phyloP scores from a whole-genome alignment of 2,888 invertebrate genomes.

The Cinara cedri region DNA sequence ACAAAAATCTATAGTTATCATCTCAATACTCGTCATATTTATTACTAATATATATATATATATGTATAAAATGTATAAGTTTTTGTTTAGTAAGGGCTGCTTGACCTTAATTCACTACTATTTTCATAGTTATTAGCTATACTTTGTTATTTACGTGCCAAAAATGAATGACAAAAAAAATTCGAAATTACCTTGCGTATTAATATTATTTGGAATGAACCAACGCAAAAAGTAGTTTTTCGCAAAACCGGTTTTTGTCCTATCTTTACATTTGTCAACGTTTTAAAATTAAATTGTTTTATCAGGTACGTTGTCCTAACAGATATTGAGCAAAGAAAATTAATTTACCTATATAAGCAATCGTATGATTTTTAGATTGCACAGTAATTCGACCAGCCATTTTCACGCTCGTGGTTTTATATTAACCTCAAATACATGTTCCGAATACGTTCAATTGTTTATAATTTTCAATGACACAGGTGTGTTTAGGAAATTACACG shows the following conservation, averaged over 20 bases:
- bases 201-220: no score
- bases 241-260: no score
- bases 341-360: constrained; percentile 42
- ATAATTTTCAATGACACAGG: constrained; percentile 21
- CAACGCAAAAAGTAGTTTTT: no score
- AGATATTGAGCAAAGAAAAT: neutral
- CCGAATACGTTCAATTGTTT: no score
- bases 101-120: neutral
- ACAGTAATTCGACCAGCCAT: neutral
- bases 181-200: neutral
- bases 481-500: neutral
- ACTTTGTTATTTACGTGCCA: neutral
- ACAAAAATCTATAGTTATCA: no score
- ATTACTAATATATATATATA: no score
- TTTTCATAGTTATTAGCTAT: neutral
- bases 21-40: no score
- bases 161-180: neutral
- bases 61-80: neutral
- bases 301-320: no score
- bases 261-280: no score
- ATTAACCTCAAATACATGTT: constrained; percentile 12
- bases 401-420: constrained; percentile 29
- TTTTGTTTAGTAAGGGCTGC: neutral
- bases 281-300: no score
- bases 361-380: constrained; percentile 16